Evolutionary conservation across 2,888 invertebrate species (phyloP).

Genomic region (Atrina japonica): DNA sequence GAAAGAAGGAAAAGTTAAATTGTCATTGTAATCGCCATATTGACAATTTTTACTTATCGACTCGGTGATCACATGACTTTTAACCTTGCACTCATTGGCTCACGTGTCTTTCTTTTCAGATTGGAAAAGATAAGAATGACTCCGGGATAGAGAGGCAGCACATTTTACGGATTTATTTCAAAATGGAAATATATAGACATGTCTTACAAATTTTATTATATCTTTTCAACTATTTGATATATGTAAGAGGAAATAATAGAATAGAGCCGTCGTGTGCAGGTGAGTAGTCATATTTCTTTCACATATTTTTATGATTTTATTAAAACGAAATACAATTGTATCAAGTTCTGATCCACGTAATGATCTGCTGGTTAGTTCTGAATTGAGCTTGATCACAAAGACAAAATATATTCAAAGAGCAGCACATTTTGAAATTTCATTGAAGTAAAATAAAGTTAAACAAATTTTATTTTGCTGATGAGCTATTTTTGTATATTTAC

Average conservation of each 20-base stretch:
- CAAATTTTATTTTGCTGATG: no score
- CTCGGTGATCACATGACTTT: slow-evolving; percentile 16
- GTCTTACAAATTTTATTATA: slow-evolving; percentile 5
- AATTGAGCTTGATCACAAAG: no score
- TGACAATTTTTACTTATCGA: slow-evolving; percentile 14
- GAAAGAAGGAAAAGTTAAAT: slow-evolving; percentile 8
- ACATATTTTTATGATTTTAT: not conserved
- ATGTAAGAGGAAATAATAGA: not conserved
- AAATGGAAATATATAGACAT: slow-evolving; percentile 2
- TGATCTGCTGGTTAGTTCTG: no score
- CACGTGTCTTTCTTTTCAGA: slow-evolving; percentile 1
- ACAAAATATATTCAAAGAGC: no score
- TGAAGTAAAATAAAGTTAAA: no score
- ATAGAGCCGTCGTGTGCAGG: slow-evolving; percentile 12
- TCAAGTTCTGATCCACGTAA: no score
- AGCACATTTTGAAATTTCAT: no score
- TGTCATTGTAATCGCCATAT: slow-evolving; percentile 18
- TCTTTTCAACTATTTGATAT: not conserved
- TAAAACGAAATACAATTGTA: no score
- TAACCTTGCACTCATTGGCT: slow-evolving; percentile 22
- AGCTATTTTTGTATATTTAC: no score
- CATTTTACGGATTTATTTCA: slow-evolving; percentile 4
- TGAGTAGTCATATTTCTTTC: not conserved
- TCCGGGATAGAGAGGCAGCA: slow-evolving; percentile 5
- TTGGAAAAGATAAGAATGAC: slow-evolving; percentile 16